phyloP scores from a whole-genome alignment of 2,113 vertebrate genomes.

The Neodontobutis hainanensis region DNA sequence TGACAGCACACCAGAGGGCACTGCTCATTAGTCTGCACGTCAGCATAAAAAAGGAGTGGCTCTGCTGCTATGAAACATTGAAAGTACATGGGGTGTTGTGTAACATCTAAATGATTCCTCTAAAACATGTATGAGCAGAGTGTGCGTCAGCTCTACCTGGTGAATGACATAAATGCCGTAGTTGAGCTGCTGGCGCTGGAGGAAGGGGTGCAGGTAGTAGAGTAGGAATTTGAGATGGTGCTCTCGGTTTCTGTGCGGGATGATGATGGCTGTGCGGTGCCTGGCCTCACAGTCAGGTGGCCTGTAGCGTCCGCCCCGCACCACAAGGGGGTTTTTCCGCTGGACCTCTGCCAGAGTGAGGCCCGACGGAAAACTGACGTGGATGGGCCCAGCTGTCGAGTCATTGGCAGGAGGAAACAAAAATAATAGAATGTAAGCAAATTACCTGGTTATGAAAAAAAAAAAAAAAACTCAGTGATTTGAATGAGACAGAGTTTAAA shows the following conservation, averaged over 20 bases:
- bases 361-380: conserved; percentile 76
- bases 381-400: conserved; percentile 78
- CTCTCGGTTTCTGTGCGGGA: conserved; percentile 81
- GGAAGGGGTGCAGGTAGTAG: conserved; percentile 83
- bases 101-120: too few relatives aligned
- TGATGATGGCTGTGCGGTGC: conserved; percentile 80
- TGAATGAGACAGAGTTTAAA: not conserved
- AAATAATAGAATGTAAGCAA: conserved; percentile 14
- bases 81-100: too few relatives aligned
- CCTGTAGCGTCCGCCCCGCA: conserved; percentile 78
- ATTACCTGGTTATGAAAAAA: not conserved
- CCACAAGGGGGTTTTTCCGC: conserved; percentile 79
- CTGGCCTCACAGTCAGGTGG: conserved; percentile 78
- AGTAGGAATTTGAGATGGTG: conserved; percentile 82
- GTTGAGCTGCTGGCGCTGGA: conserved; percentile 82
- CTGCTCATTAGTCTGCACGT: not conserved
- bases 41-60: not conserved
- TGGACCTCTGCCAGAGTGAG: conserved; percentile 73
- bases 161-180: conserved; percentile 85
- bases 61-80: not conserved
- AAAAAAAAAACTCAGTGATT: not conserved
- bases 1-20: conserved; percentile 28
- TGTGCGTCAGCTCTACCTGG: conserved; percentile 69
- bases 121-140: too few relatives aligned
- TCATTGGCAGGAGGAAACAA: not conserved